Base-by-base conservation (phyloP, 2,797 vertebrate genomes). In the Percopsis omiscomaycus region DNA sequence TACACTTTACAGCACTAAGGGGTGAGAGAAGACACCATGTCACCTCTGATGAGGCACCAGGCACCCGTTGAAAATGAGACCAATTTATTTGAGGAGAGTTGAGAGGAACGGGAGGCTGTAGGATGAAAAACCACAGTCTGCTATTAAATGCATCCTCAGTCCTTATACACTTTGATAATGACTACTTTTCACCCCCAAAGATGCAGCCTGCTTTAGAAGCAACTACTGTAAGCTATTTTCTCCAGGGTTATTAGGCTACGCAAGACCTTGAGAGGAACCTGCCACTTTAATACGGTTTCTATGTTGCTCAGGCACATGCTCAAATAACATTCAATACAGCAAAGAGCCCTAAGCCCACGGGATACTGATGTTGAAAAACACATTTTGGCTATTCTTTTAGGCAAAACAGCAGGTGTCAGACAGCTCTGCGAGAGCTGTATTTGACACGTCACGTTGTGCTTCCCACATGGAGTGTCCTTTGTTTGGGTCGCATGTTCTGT, bases 101-200 rank as follows among this genome's bases (percentile, higher is more conserved):
- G 30, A 58, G 61, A 42, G 15, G 61, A 55, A 16, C 44, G 61
- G 60, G 44, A 22, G 27, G 55, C 69, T 46, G 51, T 2, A 14
- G 67, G 47, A 54, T 29, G 48, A 78, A 77, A 84, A 84, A 57
- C 59, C 55, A n/a, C 51, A 68, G 68, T 29, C 68, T 65, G 64
- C 81, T 80, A 89, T 84, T 88, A 84, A 88, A 84, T 58, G 57
- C 37, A 37, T 37, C 37, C 48, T 69, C 47, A 85, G 71, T 64
- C 65, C 66, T 72, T 59, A 51, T 66, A 76, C 77, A 68, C 64
- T 74, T 73, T n/a, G n/a, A 29, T 55, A 67, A 84, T 62, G 54
- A 84, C 75, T 83, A 78, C 71, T 82, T 74, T 78, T 78, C 57
- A 75, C 64, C 50, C 64, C 53, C 65, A 46, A 52, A 79, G 73